Evolutionary conservation across 1,140 invertebrate genomes (phyloP).

Genomic region (Rhizoglyphus robini): DNA sequence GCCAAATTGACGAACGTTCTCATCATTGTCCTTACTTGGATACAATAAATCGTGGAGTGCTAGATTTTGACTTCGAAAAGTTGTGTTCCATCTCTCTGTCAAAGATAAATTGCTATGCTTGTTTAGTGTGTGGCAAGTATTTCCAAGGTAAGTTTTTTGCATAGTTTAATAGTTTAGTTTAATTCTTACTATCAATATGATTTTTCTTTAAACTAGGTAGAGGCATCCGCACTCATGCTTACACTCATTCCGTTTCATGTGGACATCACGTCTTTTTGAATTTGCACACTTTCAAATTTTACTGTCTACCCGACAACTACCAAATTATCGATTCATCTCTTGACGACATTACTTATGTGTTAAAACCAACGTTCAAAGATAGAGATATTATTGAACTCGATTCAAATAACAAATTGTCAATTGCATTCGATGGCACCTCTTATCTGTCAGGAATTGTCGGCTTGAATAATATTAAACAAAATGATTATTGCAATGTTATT

Average conservation of each 20-base stretch:
- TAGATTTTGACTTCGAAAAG: constrained; percentile 99
- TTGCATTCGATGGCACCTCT: constrained; percentile 90
- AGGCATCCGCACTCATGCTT: constrained; percentile 95
- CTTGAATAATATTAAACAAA: constrained; percentile 97
- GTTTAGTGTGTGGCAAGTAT: constrained; percentile 98
- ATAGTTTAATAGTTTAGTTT: background rate
- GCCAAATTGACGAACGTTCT: background rate
- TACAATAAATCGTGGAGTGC: constrained; percentile 82
- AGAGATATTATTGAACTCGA: constrained; percentile 69
- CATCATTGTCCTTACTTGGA: constrained; percentile 79
- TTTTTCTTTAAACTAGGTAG: constrained; percentile 50
- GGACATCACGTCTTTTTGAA: constrained; percentile 97
- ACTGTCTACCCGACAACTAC: constrained; percentile 98
- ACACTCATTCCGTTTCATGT: constrained; percentile 93
- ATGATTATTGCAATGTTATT: constrained; percentile 98
- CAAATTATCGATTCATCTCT: constrained; percentile 97
- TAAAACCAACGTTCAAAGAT: constrained; percentile 88
- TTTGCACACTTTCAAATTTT: constrained; percentile 91
- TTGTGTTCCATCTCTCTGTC: constrained; percentile 94
- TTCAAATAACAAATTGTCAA: constrained; percentile 63
- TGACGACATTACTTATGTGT: constrained; percentile 53
- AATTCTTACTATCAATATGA: constrained; percentile 23
- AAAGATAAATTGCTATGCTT: constrained; percentile 99
- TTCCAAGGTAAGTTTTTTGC: constrained; percentile 55
- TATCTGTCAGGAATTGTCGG: constrained; percentile 77